These are phyloP conservation scores for Thermophis baileyi DNA, from an alignment of 2,113 vertebrate species.

Conservation along the genomic window DNA sequence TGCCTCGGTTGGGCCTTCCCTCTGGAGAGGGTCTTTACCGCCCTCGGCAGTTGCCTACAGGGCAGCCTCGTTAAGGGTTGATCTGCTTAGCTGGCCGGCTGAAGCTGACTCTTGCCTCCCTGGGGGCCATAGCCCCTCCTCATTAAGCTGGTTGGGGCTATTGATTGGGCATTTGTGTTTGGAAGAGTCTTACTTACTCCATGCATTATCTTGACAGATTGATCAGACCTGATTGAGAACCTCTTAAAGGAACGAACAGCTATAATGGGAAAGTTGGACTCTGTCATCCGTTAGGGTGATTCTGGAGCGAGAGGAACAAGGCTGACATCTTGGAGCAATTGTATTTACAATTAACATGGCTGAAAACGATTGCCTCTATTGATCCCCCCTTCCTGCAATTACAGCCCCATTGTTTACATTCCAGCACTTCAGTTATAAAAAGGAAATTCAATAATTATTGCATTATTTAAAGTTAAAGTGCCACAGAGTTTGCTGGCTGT, in stretches of 20 bases:
- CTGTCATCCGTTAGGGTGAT: slow-evolving; percentile 87
- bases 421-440: slow-evolving; percentile 98
- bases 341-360: slow-evolving; percentile 97
- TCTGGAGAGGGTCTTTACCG: slow-evolving; percentile 59
- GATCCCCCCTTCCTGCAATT: slow-evolving; percentile 98
- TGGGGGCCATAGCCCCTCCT: slow-evolving; percentile 86
- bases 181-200: slow-evolving; percentile 90
- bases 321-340: slow-evolving; percentile 88
- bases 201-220: slow-evolving; percentile 98
- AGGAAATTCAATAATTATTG: slow-evolving; percentile 99
- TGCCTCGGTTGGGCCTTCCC: slow-evolving; percentile 59
- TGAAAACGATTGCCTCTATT: slow-evolving; percentile 98
- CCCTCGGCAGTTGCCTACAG: slow-evolving; percentile 58
- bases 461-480: slow-evolving; percentile 99
- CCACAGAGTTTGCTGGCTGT: slow-evolving; percentile 87
- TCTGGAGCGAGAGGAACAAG: slow-evolving; percentile 83
- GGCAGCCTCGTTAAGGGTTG: slow-evolving; percentile 74
- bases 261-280: slow-evolving; percentile 92
- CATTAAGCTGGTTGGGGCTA: slow-evolving; percentile 90
- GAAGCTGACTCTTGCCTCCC: slow-evolving; percentile 76
- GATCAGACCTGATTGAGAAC: slow-evolving; percentile 99
- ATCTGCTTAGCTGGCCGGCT: slow-evolving; percentile 64
- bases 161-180: slow-evolving; percentile 90
- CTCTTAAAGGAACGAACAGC: slow-evolving; percentile 93
- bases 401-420: slow-evolving; percentile 99